Evolutionary conservation across 2,113 vertebrate species (phyloP), one percentile per base, ranked within the genome.

Genomic region (Eublepharis macularius): DNA sequence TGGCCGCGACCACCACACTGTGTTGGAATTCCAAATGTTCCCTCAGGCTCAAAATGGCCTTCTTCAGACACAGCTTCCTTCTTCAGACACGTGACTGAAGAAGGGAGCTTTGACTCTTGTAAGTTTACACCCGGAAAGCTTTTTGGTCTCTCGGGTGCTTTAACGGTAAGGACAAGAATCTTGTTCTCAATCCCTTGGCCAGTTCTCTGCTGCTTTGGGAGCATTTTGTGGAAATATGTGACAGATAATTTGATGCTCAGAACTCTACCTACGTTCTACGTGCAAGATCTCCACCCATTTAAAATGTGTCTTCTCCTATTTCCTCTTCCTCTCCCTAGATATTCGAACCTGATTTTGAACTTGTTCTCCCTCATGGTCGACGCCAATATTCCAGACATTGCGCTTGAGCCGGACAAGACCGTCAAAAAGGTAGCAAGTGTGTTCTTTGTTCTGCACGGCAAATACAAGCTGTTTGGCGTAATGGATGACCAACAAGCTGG

Each of bases 301-400:
- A 54, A 36, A 36, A 29, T 5, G 32, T 1, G 69, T 72, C 82
- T 60, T 75, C 76, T 73, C 54, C 3, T 86, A 1, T 86, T 88
- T 36, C 6, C 14, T 90, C 10, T 90, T 88, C 24, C 43, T 32
- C 47, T 91, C 4, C 41, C 74, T 95, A 99, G 99, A 94, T 99
- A 99, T 94, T 99, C 99, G 85, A 99, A 99, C 95, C 94, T 99
- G 94, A 99, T 99, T 93, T 96, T 99, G 90, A 99, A 99, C 90
- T 96, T 99, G 70, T 99, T 99, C 96, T 99, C 98, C 54, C 97
- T 99, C 87, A 99, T 99, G 99, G 99, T 99, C 95, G 99, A 99
- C 91, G 99, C 98, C 85, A 99, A 99, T 93, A 99, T 99, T 94
- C 99, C 99, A 36, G 99, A 99, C 95, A 99, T 99, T 82, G 99